A percentile compares a stretch with the other conserved stretches of the same genome.
These are phyloP conservation scores for Eristalinus aeneus DNA, from an alignment of 2,888 invertebrate species.

Conservation along the genomic window DNA sequence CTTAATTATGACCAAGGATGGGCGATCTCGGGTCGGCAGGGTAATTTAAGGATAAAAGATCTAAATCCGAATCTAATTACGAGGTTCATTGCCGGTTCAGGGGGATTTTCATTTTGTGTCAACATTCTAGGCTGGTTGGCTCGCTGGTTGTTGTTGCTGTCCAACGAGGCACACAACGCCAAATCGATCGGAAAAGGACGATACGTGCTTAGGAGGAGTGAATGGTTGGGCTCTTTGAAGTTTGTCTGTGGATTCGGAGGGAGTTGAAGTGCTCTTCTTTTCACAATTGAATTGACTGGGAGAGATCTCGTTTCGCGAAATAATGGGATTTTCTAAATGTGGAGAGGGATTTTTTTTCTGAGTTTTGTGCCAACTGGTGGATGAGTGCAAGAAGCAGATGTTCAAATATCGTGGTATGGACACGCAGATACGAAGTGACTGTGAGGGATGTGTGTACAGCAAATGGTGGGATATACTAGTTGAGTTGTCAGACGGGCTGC, in stretches of 20 bases:
- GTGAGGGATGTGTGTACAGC: no score
- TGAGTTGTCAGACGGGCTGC: no score
- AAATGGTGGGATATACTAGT: no score
- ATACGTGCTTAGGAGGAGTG: not conserved
- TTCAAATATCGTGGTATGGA: no score
- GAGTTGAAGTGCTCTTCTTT: no score
- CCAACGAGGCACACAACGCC: not conserved
- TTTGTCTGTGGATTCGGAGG: not conserved
- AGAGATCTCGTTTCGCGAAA: no score
- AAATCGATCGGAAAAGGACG: not conserved
- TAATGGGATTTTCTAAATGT: no score
- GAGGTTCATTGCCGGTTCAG: conserved; percentile 15
- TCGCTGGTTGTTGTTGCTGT: not conserved
- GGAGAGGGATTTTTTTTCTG: no score
- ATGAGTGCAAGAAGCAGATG: no score
- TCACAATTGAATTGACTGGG: no score
- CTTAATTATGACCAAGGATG: conserved; percentile 50
- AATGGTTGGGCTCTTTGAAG: not conserved
- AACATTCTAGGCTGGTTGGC: not conserved
- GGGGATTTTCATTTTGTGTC: not conserved
- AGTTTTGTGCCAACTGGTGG: no score
- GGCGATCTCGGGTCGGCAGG: not conserved
- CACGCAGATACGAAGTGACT: no score
- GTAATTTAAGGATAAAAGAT: conserved; percentile 39
- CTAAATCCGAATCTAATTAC: conserved; percentile 35